A percentile compares a stretch with the other conserved stretches of the same genome.
phyloP scores from a whole-genome alignment of 2,113 vertebrate species.

The Manacus vitellinus region DNA sequence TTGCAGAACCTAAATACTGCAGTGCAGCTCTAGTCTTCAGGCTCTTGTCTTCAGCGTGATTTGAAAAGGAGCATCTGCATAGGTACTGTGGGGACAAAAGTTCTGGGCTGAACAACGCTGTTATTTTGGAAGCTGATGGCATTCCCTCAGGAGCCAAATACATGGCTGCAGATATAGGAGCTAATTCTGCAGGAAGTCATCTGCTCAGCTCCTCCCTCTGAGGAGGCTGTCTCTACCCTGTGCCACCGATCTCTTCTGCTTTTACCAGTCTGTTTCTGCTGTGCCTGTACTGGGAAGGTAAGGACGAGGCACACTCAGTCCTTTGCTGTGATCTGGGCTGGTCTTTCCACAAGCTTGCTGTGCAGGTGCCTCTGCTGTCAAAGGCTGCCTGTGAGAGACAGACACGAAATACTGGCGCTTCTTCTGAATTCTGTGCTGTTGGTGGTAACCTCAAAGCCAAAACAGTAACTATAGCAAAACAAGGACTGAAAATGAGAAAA shows the following conservation, averaged over 20 bases:
- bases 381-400: background rate
- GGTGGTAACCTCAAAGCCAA: background rate
- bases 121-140: background rate
- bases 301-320: fast-evolving
- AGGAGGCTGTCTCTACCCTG: fast-evolving
- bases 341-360: background rate
- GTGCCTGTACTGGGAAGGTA: background rate
- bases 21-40: background rate
- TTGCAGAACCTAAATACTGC: background rate
- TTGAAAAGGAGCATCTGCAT: background rate
- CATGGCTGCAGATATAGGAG: background rate
- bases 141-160: background rate
- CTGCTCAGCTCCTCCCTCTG: background rate
- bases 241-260: background rate
- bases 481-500: background rate
- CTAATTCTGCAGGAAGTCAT: background rate
- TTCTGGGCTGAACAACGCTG: background rate
- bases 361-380: background rate
- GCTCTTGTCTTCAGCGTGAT: background rate
- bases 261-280: fast-evolving
- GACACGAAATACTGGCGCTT: fast-evolving
- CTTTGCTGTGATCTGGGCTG: background rate
- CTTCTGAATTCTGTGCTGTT: background rate
- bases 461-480: background rate
- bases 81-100: background rate